Conservation (phyloP, 2,888 invertebrate species). For the Hololepta plana region DNA sequence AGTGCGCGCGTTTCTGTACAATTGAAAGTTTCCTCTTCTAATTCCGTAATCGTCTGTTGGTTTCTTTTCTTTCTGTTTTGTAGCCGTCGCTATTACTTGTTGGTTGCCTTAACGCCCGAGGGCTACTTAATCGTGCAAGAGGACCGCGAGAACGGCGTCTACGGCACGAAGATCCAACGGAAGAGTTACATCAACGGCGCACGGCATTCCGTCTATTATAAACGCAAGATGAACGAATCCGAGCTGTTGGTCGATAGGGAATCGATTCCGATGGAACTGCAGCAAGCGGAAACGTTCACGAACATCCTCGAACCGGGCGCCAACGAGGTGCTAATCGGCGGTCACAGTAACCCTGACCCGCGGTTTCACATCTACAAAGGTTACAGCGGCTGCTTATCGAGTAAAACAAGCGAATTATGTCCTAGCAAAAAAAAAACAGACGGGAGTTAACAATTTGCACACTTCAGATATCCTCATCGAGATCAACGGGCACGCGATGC, state of each 20-base stretch:
- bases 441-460: too few relatives aligned
- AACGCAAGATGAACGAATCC: conserved; percentile 51
- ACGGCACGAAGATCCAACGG: conserved; percentile 56
- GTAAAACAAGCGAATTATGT: conserved; percentile 35
- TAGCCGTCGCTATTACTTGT: conserved; percentile 66
- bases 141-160: conserved; percentile 57
- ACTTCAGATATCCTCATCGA: conserved; percentile 65
- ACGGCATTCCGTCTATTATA: conserved; percentile 56
- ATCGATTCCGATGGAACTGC: conserved; percentile 47
- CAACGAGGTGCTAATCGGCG: conserved; percentile 75
- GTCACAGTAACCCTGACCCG: conserved; percentile 64
- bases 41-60: conserved; percentile 10
- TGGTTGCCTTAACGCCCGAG: conserved; percentile 66
- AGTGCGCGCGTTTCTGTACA: conserved; percentile 35
- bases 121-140: conserved; percentile 74
- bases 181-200: conserved; percentile 69
- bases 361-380: conserved; percentile 68
- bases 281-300: conserved; percentile 47
- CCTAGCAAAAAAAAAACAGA: too few relatives aligned
- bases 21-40: not conserved
- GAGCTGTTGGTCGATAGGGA: conserved; percentile 59
- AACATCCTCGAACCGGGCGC: conserved; percentile 50
- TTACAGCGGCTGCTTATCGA: conserved; percentile 79
- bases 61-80: conserved; percentile 10
- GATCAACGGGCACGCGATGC: conserved; percentile 74